Conservation (phyloP, 2,113 vertebrate species). For the Numenius arquata region DNA sequence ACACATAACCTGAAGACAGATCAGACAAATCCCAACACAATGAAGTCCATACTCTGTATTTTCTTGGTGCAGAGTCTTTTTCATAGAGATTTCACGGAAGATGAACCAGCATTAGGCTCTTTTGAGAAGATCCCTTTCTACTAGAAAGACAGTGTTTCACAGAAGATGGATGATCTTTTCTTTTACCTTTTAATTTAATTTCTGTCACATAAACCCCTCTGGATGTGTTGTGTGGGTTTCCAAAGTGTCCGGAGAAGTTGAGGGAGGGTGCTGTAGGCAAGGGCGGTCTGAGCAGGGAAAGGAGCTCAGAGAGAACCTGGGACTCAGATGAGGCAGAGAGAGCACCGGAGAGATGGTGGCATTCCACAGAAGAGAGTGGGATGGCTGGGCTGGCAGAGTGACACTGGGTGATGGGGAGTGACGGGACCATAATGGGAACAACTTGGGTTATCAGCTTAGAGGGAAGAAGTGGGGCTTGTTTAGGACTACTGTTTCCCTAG, state of each 20-base stretch:
- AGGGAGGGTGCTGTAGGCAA: not conserved
- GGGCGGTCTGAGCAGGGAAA: not conserved
- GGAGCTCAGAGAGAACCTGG: not conserved
- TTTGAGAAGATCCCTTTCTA: not conserved
- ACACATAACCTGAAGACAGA: not conserved
- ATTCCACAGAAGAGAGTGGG: not conserved
- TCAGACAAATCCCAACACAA: not conserved
- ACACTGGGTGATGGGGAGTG: not conserved
- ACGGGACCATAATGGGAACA: not conserved
- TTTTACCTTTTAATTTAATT: not conserved
- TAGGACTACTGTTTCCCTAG: not conserved
- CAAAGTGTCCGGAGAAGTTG: not conserved
- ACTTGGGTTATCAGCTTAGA: not conserved
- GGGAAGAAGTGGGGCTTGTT: not conserved
- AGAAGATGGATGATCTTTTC: not conserved
- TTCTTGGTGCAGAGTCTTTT: not conserved
- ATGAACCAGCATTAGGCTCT: not conserved
- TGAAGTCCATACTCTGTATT: not conserved
- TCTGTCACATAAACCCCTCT: not conserved
- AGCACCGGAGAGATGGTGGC: not conserved
- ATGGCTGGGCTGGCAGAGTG: not conserved
- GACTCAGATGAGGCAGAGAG: not conserved
- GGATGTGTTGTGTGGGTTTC: not conserved
- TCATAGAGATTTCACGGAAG: not conserved
- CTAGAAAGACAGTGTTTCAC: not conserved